Base-by-base conservation (phyloP, 1,140 invertebrate species). In the Pantala flavescens region DNA sequence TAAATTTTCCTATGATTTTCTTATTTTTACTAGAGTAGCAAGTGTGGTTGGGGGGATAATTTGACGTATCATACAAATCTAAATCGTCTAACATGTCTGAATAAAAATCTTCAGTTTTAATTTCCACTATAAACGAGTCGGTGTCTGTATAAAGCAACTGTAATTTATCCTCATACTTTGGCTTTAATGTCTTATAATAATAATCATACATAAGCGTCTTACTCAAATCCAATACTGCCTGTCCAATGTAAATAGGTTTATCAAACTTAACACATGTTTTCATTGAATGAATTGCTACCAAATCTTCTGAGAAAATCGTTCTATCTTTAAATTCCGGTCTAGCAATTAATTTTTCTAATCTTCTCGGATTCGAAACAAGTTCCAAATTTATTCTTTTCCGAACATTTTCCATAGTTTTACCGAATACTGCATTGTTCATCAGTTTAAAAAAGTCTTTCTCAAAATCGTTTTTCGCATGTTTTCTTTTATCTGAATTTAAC, bases 1-100 rank as follows among this genome's bases (percentile, higher is more conserved):
- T 73, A 21, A 73, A 24, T 42, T 73, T 73, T 42, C 72, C 72
- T 42, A 73, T 21, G 3, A 63, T 21, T 63, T 63, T 63, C 12
- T 63, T 21, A 63, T 63, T 63, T 21, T 14, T 16, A 16, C 14
- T 16, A 63, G 49, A 19, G 12, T 19, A 63, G 12, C 49, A 63
- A 63, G 12, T 3, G 12, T 63, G 49, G 2, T 1, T 19, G n/a
- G 3, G 3, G 5, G 49, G 49, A 21, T 63, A 63, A 14, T 63
- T 63, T 63, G 49, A 63, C 5, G 49, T 63, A 63, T 63, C 49
- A 63, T 63, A 63, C 12, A 14, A 3, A 63, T 63, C 1, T 16
- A 63, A 3, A 63, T 63, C n/a, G 5, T 63, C 49, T 14, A 19
- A 5, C 49, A 63, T 63, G n/a, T 63, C 12, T 1, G 49, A 16